Base-by-base conservation (phyloP, 2,888 invertebrate genomes). In the Cantharis rustica region DNA sequence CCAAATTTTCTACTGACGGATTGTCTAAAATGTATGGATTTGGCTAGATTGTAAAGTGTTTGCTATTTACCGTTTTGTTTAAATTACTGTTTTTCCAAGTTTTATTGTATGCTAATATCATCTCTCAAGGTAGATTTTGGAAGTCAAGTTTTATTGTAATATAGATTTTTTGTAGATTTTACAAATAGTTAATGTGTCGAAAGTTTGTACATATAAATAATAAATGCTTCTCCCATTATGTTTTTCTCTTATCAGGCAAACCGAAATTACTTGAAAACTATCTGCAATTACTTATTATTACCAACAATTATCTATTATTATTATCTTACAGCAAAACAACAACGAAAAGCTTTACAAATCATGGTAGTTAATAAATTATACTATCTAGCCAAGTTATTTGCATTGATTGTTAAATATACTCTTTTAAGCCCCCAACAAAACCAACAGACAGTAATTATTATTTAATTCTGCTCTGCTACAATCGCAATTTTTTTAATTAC, bases 131-230 rank as follows among this genome's bases (percentile, higher is more conserved):
- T 69, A 47, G 31, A 31, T 47, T 69, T 72, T 72, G 23, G 23
- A 62, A 62, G 64, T 66, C 31, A 71, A n/a, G 27, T 47, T 69
- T 77, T 64, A 68, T 66, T 77, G 77, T 77, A 77, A 69, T 69
- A 77, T 77, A 74, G 66, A 61, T 77, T 77, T 20, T 47, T 77
- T 71, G 71, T 74, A 74, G 74, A 62, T 77, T 74, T 77, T 77
- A 77, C 71, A 77, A 64, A 69, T 77, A 77, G 74, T 61, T 77
- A 72, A 72, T 77, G 75, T 77, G 75, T 75, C 69, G 72, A 70
- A 47, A 47, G 47, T 62, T 31, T 77, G 77, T 75, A 75, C 77
- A 75, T 77, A 77, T 26, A 69, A 72, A 77, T 69, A 77, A 72
- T 77, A 77, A 77, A 77, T 69, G 77, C 77, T 77, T 77, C 75